Evolutionary conservation across 2,888 invertebrate genomes (phyloP).

Genomic region (Agrenia bidenticulata): DNA sequence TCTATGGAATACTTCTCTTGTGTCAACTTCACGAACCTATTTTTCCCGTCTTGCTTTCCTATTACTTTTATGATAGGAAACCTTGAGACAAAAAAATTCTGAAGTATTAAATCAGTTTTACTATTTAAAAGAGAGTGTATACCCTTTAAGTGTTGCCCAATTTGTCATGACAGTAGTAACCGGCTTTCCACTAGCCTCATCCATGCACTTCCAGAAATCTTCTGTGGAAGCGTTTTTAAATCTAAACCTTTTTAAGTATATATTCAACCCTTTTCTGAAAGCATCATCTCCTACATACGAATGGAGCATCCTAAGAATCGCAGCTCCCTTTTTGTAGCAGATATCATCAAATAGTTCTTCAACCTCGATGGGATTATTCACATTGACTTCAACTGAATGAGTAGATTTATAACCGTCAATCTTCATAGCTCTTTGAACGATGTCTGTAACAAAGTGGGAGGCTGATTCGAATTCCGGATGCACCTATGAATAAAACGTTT

Average conservation of each 20-base stretch:
- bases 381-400: slow-evolving; percentile 90
- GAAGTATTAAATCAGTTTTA: too few species aligned
- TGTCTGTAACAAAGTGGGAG: slow-evolving; percentile 92
- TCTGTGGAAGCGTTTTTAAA: slow-evolving; percentile 90
- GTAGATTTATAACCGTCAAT: slow-evolving; percentile 86
- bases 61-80: slow-evolving; percentile 68
- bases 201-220: slow-evolving; percentile 88
- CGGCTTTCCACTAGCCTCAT: slow-evolving; percentile 84
- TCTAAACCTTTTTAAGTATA: slow-evolving; percentile 79
- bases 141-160: slow-evolving; percentile 90
- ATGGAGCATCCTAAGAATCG: slow-evolving; percentile 85
- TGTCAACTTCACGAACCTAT: slow-evolving; percentile 68
- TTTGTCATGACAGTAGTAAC: slow-evolving; percentile 89
- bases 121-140: too few species aligned
- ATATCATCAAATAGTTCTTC: slow-evolving; percentile 98
- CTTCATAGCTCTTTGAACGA: slow-evolving; percentile 79
- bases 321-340: slow-evolving; percentile 76
- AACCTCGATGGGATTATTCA: slow-evolving; percentile 89
- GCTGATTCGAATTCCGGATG: slow-evolving; percentile 96
- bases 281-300: slow-evolving; percentile 83
- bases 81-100: too few species aligned
- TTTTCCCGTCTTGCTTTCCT: slow-evolving; percentile 62
- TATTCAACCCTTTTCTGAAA: neutral
- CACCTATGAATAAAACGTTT: neutral
- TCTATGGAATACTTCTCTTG: slow-evolving; percentile 88